Evolutionary conservation across 2,888 invertebrate genomes (phyloP).

Genomic region (Archaeoteleia sp.): DNA sequence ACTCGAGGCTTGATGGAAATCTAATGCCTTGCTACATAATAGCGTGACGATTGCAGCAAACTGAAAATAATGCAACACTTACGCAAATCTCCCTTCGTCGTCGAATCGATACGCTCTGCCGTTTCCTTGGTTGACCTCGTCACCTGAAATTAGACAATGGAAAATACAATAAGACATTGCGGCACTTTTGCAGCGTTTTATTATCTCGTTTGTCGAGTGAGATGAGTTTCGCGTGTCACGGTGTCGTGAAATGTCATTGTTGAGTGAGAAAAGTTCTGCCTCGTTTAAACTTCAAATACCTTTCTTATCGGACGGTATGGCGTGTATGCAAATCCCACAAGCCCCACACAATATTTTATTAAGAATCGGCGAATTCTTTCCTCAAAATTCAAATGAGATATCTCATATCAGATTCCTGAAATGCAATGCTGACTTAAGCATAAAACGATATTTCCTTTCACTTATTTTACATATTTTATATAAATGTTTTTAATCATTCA

Average conservation of each 20-base stretch:
- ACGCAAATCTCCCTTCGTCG: conserved; percentile 71
- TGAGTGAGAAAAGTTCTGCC: conserved; percentile 30
- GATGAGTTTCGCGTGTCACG: no score
- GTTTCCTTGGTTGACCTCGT: conserved; percentile 48
- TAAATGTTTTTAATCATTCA: no score
- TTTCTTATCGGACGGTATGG: background rate
- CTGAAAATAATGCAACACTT: conserved; percentile 57
- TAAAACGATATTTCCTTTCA: no score
- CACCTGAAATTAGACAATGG: conserved; percentile 41
- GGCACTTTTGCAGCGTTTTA: background rate
- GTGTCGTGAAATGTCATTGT: conserved; percentile 2
- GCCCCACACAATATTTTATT: no score
- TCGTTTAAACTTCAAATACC: conserved; percentile 15
- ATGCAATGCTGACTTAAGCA: no score
- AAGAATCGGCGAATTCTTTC: no score
- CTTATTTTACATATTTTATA: no score
- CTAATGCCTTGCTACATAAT: conserved; percentile 26
- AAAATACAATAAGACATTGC: conserved; percentile 22
- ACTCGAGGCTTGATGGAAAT: conserved; percentile 27
- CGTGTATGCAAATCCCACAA: no score
- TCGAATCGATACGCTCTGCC: conserved; percentile 58
- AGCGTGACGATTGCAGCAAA: conserved; percentile 24
- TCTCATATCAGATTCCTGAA: no score
- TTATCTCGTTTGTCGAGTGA: conserved; percentile 3
- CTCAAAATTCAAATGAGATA: no score